Base-by-base conservation (phyloP, 2,888 invertebrate species). In the Mellilla xanthometata region DNA sequence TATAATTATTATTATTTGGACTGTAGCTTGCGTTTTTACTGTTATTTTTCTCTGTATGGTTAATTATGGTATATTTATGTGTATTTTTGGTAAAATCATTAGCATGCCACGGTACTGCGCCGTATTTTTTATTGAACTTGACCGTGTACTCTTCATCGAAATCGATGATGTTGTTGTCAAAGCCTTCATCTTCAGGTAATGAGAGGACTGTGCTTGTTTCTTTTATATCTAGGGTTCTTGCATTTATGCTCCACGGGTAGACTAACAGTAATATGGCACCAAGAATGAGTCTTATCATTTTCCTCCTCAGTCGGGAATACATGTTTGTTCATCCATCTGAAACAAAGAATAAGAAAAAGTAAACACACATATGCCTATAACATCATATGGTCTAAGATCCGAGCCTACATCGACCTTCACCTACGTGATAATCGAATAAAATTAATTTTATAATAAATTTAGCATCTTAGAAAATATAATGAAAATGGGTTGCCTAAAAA, bases 111-210 rank as follows among this genome's bases (percentile, higher is more conserved):
- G 81, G 76, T 1, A 70, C 54, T 15, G 57, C 61, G 22, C 72
- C 81, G 60, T 81, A 79, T 33, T 81, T 81, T 26, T 78, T 81
- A 32, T 81, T 74, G 30, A 78, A 80, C 52, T 81, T 86, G 1
- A 81, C 58, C 1, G 79, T 68, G 43, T 76, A 82, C 42, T 82
- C 81, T 51, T 84, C 83, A 27, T 87, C 87, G 8, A 88, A 86
- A 44, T 89, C 87, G 42, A 88, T 81, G 19, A 89, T 81, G 36
- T 80, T 85, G 28, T 84, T 86, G 30, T 87, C 83, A 12, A 72
- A 55, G 28, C 76, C 65, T 5, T 81, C 73, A 22, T 81, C 75
- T 15, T 56, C 49, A 35, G 59, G 48, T 22, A 59, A 56, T 23
- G 61, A 62, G 5, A 54, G 53, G 3, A 44, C 47, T 4, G 63